Evolutionary conservation across 2,888 invertebrate species (phyloP), one percentile per base, ranked within the genome.

Genomic region (Xiphydria camelus): DNA sequence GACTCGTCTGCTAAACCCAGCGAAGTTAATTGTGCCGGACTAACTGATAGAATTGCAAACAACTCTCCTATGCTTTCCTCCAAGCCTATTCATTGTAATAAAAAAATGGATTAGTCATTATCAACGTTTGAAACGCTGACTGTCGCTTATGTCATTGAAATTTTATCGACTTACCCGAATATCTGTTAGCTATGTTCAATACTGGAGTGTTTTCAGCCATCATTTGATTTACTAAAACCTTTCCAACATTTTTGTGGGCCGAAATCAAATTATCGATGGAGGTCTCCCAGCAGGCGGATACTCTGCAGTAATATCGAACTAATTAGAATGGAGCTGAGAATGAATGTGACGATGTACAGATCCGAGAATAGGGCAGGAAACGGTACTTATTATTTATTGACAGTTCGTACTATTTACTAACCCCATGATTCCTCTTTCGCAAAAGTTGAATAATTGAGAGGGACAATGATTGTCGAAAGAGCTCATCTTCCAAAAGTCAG

Each of bases 231-330:
- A 61, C 53, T 7, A 70, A 22, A 23, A 68, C 49, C 40, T 62
- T 70, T 1, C 60, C 73, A 12, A 73, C 55, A 33, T 69, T 57
- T 52, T 68, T 69, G 29, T 73, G 68, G 2, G 71, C 69, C 3
- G 56, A 46, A 14, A 73, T 49, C 22, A 58, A 73, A 39, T 68
- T 70, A n/a, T 51, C 51, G 3, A 71, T 32, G 2, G 70, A 68
- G 1, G 71, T 61, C 25, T 71, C 64, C 18, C 60, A 61, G 22
- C 73, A 73, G 4, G 73, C 69, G 5, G 61, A 67, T 10, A 72
- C 49, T 39, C 72, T 70, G 43, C 50, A 53, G 35, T n/a, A 21
- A 31, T 29, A 40, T 35, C 15, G 20, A 29, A 29, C 21, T n/a
- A 18, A 39, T 40, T 35, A 10, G 9, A 21, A 22, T n/a, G n/a